phyloP scores from a whole-genome alignment of 2,888 invertebrate genomes.

The Mythimna pallens region DNA sequence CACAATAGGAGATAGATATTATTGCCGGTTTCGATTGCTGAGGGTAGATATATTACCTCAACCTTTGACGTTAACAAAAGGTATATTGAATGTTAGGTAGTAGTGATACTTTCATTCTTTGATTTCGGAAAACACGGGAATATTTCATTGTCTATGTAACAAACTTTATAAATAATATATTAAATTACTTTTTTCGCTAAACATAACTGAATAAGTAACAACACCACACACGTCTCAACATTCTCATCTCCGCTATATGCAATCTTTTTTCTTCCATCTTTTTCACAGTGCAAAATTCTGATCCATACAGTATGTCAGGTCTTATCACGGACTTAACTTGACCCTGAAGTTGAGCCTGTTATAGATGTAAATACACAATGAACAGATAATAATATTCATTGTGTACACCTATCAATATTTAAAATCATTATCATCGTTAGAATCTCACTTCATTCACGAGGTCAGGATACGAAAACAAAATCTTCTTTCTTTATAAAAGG shows the following conservation, averaged over 20 bases:
- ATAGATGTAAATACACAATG: no score
- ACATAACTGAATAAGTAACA: no score
- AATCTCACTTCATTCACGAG: not conserved
- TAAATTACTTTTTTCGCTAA: no score
- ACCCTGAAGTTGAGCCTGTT: no score
- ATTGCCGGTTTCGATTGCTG: slow-evolving; percentile 30
- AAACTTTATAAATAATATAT: not conserved
- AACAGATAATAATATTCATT: no score
- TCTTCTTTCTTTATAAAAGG: not conserved
- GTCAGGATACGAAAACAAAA: not conserved
- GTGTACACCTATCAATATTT: not conserved
- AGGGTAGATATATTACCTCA: slow-evolving; percentile 8
- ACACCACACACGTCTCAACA: no score
- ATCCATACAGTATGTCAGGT: no score
- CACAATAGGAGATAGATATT: slow-evolving; percentile 33
- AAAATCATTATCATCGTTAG: not conserved
- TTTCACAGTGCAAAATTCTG: no score
- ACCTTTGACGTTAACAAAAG: slow-evolving; percentile 22
- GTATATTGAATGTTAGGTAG: not conserved
- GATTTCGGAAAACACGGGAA: not conserved
- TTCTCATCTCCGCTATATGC: no score
- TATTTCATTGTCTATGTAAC: not conserved
- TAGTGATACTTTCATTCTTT: slow-evolving; percentile 1
- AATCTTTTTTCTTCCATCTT: no score
- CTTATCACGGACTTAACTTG: no score